Evolutionary conservation across 2,797 vertebrate species (phyloP), one percentile per base, ranked within the genome.

Genomic region (Otolemur crassicaudatus): DNA sequence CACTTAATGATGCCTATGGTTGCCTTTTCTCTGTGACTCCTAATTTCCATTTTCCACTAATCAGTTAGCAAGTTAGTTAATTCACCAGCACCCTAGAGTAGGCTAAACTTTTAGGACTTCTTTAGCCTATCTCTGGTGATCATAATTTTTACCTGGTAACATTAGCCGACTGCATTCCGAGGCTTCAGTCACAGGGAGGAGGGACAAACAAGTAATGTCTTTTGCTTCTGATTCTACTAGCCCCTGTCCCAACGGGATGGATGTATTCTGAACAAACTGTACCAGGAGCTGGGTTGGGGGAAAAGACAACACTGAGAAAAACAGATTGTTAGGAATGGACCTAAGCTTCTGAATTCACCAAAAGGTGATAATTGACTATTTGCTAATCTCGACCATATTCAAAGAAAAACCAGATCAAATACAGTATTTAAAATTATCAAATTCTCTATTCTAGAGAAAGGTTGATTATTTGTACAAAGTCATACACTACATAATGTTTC

Each of bases 231-330:
- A 98, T 97, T 99, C 99, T 98, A 99, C 99, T 97, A 99, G 98
- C 92, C 99, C 99, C 98, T 99, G 99, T 91, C 99, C 99, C 98
- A 99, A 96, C 5, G 99, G 99, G 98, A 99, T 99, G 98, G 99
- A 99, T 10, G 99, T 99, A 98, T 99, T 99, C 99, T 99, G 99
- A 97, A 99, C 99, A 99, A 99, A 99, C 98, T 99, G 99, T 99
- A 99, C 99, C 99, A 99, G 99, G 98, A 99, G 99, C 99, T 99
- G 97, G 17, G 63, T 43, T 63, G 87, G 79, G 7, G 94, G 94
- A 97, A 98, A 79, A 94, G 65, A 95, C 80, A 96, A 96, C 27
- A 97, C n/a, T 95, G 61, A 96, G 94, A 86, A 94, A 93, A 17
- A 97, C 80, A 0, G 34, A 43, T 92, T 95, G 43, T 87, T 87